Conservation (phyloP, 2,797 vertebrate species). For the Pangasius djambal region DNA sequence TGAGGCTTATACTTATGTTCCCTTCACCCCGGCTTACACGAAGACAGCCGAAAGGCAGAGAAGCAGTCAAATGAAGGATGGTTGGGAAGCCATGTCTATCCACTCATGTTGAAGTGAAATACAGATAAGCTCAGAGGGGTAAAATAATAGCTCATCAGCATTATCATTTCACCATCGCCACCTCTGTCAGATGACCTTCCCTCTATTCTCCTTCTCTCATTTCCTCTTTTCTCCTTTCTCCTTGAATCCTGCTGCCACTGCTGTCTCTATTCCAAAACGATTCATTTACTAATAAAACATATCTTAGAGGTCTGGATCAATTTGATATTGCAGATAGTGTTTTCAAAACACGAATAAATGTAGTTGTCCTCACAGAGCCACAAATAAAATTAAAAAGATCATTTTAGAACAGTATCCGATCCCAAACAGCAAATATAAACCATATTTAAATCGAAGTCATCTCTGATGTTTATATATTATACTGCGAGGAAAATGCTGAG, state of each 20-base stretch:
- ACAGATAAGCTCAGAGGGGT: slow-evolving; percentile 62
- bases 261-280: background rate
- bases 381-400: background rate
- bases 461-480: background rate
- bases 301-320: background rate
- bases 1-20: slow-evolving; percentile 53
- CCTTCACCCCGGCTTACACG: slow-evolving; percentile 47
- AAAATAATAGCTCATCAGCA: slow-evolving; percentile 71
- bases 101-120: slow-evolving; percentile 57
- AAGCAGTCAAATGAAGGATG: slow-evolving; percentile 54
- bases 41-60: slow-evolving; percentile 47
- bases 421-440: background rate
- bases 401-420: slow-evolving; percentile 7
- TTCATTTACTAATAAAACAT: background rate
- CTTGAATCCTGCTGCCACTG: slow-evolving; percentile 20
- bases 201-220: slow-evolving; percentile 49
- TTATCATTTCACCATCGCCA: slow-evolving; percentile 66
- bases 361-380: background rate
- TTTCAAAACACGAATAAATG: background rate
- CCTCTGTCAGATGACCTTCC: slow-evolving; percentile 65
- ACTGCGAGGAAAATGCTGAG: background rate
- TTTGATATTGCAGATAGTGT: background rate
- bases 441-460: background rate
- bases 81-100: slow-evolving; percentile 50
- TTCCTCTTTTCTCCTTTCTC: slow-evolving; percentile 39